Evolutionary conservation across 2,888 invertebrate species (phyloP), one percentile per base, ranked within the genome.

Genomic region (Tenthredo notha): DNA sequence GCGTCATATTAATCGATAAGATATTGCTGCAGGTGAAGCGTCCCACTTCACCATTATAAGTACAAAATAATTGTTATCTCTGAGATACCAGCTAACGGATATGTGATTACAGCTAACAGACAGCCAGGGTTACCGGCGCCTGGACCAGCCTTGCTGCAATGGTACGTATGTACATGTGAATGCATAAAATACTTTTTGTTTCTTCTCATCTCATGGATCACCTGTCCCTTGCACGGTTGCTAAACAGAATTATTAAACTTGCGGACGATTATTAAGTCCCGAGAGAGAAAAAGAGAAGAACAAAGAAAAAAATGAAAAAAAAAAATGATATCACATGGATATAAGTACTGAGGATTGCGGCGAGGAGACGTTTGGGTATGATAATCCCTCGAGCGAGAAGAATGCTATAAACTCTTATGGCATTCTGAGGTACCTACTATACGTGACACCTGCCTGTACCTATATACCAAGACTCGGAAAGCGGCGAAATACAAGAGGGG

Each of bases 351-450:
- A 74, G 74, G 74, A 74, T 43, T 74, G 43, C 12, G 54, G 43
- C 12, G 54, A 50, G 29, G 37, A 77, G 33, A 77, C 50, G 54
- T 77, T 77, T 33, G 50, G 77, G 29, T 50, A 29, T 54, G 40
- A 77, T 77, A 77, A 77, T 77, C 77, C 77, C 77, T 54, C 50
- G 77, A 40, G 80, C 58, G 61, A 61, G 40, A 80, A 80, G 80
- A 80, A 80, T 61, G 80, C 58, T 61, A 61, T 77, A 77, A 77
- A 77, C 29, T 77, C 77, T 77, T 33, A 33, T 77, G 54, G 77
- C 77, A 54, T 77, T 77, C 54, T 29, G 70, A n/a, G 70, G 37
- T 72, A 72, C n/a, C 21, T 25, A 25, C 25, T 21, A 58, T 61
- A 33, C 77, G 77, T 50, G 77, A 50, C 77, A 77, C 77, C 77